Conservation (phyloP, 2,113 vertebrate species). For the Salvator merianae region DNA sequence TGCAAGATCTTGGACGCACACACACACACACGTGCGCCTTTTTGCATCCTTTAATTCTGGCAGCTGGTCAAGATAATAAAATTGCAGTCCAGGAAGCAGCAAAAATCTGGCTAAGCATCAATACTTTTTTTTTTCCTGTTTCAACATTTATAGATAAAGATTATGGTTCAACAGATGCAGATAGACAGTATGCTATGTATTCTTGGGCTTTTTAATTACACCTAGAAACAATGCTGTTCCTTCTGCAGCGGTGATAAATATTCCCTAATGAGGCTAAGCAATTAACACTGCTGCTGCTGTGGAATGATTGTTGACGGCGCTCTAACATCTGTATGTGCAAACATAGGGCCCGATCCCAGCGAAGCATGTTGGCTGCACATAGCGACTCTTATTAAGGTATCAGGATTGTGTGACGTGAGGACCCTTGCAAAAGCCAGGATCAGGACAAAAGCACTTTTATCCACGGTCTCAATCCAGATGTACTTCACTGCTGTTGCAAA, state of each 20-base stretch:
- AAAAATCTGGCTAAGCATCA: background rate
- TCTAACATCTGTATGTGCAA: fast-evolving
- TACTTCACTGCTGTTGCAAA: background rate
- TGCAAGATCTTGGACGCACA: background rate
- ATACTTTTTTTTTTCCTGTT: background rate
- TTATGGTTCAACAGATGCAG: background rate
- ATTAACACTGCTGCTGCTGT: constrained; percentile 38
- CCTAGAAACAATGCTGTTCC: constrained; percentile 5
- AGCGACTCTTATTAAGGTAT: background rate
- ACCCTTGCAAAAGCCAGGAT: background rate
- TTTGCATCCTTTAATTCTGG: background rate
- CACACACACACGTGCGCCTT: background rate
- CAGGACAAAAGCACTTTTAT: fast-evolving
- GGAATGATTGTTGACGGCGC: background rate
- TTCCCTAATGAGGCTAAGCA: constrained; percentile 31
- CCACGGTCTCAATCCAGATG: background rate
- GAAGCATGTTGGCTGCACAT: background rate
- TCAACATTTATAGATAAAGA: background rate
- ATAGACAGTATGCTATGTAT: background rate
- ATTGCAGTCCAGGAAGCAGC: background rate
- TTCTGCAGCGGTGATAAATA: constrained; percentile 18
- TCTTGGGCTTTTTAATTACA: constrained; percentile 7
- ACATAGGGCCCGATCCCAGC: background rate
- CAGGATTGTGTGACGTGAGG: background rate
- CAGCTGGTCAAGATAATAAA: background rate